Evolutionary conservation across 2,888 invertebrate species (phyloP).

Genomic region (Druceiella hillmani): DNA sequence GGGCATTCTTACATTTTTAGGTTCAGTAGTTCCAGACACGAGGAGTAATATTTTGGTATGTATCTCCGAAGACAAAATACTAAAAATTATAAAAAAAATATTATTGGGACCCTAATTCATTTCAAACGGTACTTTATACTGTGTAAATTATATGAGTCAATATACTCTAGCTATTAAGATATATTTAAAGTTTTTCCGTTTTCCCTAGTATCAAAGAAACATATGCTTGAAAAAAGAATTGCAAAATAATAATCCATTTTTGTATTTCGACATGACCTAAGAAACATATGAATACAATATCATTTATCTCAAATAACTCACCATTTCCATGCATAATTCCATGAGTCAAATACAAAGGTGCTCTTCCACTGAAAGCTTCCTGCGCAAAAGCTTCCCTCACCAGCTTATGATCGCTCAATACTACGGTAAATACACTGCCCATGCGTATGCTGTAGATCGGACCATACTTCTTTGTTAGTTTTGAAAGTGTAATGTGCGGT

Average conservation of each 20-base stretch:
- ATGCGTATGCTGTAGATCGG: conserved; percentile 66
- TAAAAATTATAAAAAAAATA: background rate
- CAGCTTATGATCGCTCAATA: conserved; percentile 68
- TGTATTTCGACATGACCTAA: too few species aligned
- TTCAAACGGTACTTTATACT: too few species aligned
- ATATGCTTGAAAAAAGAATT: too few species aligned
- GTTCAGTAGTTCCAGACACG: too few species aligned
- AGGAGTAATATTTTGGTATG: too few species aligned
- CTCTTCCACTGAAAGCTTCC: conserved; percentile 68
- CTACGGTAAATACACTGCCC: conserved; percentile 71
- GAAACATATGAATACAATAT: background rate
- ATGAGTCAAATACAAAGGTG: conserved; percentile 78
- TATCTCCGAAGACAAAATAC: conserved; percentile 12
- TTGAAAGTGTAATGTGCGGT: conserved; percentile 68
- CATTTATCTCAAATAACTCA: conserved; percentile 37
- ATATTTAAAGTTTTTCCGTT: too few species aligned
- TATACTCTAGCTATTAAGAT: too few species aligned
- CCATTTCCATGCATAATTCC: conserved; percentile 86
- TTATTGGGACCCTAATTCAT: background rate
- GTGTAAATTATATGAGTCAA: too few species aligned
- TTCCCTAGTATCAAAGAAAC: too few species aligned
- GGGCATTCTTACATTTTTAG: too few species aligned
- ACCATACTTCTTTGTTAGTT: conserved; percentile 64
- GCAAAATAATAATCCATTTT: too few species aligned
- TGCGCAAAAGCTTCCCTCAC: conserved; percentile 68